A percentile compares a stretch with the other conserved stretches of the same genome.
Evolutionary conservation across 2,888 invertebrate genomes (phyloP).

Genomic region (Epirrita christyi): DNA sequence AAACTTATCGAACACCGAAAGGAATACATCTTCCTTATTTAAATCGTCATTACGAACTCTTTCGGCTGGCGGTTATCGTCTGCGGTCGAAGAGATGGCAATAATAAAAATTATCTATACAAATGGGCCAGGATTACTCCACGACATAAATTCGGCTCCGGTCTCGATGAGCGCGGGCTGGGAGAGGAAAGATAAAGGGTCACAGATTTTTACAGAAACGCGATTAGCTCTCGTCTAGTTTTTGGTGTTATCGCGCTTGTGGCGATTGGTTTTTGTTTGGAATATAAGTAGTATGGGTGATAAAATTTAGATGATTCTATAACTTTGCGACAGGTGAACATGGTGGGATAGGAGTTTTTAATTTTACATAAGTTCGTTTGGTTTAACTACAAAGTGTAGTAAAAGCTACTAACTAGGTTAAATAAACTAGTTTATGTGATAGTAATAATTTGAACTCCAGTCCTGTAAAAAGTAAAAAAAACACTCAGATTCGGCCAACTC

Average conservation of each 20-base stretch:
- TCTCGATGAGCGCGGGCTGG: constrained; percentile 78
- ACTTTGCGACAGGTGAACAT: constrained; percentile 1
- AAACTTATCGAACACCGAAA: constrained; percentile 76
- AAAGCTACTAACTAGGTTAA: not conserved
- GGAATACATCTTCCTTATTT: constrained; percentile 84
- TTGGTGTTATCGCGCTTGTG: constrained; percentile 45
- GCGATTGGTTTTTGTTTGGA: constrained; percentile 27
- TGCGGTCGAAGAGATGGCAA: constrained; percentile 81
- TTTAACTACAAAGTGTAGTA: not conserved
- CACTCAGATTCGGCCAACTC: constrained; percentile 64
- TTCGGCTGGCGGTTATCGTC: constrained; percentile 78
- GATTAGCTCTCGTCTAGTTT: constrained; percentile 58
- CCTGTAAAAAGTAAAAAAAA: constrained; percentile 69
- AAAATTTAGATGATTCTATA: constrained; percentile 7
- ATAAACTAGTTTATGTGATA: constrained; percentile 29
- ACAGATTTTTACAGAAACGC: constrained; percentile 73
- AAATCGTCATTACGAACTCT: constrained; percentile 84
- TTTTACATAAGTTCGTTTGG: not conserved
- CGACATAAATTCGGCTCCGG: constrained; percentile 83
- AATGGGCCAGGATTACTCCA: constrained; percentile 82
- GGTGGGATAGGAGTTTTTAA: not conserved
- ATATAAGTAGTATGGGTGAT: constrained; percentile 19
- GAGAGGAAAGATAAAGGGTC: constrained; percentile 79
- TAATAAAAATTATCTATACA: constrained; percentile 86
- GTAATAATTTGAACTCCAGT: constrained; percentile 75